A percentile compares a stretch with the other conserved stretches of the same genome.
Conservation (phyloP, 2,113 vertebrate genomes). For the Monopterus albus region DNA sequence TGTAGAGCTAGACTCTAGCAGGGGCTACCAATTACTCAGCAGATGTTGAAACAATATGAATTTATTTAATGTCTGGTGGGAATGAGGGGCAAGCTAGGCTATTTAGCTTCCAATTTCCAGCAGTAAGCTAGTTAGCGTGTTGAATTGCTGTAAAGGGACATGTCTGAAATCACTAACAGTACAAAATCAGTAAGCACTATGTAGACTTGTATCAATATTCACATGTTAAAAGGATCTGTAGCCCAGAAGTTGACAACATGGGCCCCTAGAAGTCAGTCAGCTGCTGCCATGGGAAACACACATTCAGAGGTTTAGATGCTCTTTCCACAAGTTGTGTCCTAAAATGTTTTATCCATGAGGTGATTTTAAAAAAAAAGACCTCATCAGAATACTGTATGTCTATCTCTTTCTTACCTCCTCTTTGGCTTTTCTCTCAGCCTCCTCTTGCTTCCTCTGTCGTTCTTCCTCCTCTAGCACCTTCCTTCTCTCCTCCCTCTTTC, state of each 20-base stretch:
- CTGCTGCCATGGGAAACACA: too few species aligned
- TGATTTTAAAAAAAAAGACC: too few species aligned
- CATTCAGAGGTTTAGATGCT: too few species aligned
- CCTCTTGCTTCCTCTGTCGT: slow-evolving; percentile 89
- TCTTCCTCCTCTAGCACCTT: slow-evolving; percentile 96
- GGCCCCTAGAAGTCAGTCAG: too few species aligned
- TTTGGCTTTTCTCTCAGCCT: slow-evolving; percentile 86
- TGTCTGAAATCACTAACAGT: not conserved
- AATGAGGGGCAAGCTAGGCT: not conserved
- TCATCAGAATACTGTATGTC: not conserved
- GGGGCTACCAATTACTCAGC: too few species aligned
- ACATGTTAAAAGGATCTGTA: not conserved
- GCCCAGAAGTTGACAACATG: too few species aligned
- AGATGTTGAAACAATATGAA: too few species aligned
- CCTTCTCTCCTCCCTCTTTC: slow-evolving; percentile 91
- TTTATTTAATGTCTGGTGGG: too few species aligned
- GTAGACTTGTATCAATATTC: not conserved
- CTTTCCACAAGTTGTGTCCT: too few species aligned
- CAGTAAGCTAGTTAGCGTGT: not conserved
- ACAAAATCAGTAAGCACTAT: not conserved
- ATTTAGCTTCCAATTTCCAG: not conserved
- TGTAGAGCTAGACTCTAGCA: too few species aligned
- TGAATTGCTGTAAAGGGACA: not conserved
- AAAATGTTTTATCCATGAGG: too few species aligned
- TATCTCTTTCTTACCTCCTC: slow-evolving; percentile 87